These are phyloP conservation scores for Philereme transversata DNA, from an alignment of 2,888 invertebrate species.

Conservation along the genomic window DNA sequence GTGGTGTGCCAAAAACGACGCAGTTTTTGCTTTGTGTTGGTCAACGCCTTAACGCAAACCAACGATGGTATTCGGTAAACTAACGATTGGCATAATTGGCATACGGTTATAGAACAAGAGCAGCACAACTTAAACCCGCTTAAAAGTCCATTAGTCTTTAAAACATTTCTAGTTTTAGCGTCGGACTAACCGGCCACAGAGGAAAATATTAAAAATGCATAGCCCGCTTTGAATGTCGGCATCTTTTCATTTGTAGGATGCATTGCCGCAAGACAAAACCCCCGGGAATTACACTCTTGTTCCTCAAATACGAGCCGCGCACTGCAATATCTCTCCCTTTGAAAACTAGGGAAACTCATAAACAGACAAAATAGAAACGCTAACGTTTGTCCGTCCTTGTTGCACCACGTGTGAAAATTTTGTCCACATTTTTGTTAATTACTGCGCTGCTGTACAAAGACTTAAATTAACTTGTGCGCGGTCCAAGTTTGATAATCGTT, in stretches of 20 bases:
- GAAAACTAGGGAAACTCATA: slow-evolving; percentile 74
- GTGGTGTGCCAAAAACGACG: too few species aligned
- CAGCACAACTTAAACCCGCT: slow-evolving; percentile 45
- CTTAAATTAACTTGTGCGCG: slow-evolving; percentile 8
- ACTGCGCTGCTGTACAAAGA: slow-evolving; percentile 18
- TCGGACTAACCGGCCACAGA: slow-evolving; percentile 51
- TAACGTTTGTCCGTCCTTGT: slow-evolving; percentile 58
- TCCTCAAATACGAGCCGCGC: slow-evolving; percentile 71
- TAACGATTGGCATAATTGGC: slow-evolving; percentile 55
- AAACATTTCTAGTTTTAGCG: slow-evolving; percentile 49
- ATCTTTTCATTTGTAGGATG: slow-evolving; percentile 75
- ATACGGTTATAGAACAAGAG: slow-evolving; percentile 30
- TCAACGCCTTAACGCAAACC: too few species aligned
- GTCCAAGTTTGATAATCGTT: not conserved
- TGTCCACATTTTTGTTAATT: slow-evolving; percentile 42
- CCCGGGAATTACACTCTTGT: slow-evolving; percentile 77
- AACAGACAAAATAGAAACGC: slow-evolving; percentile 68
- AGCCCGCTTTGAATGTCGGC: slow-evolving; percentile 67
- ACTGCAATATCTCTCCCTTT: slow-evolving; percentile 76
- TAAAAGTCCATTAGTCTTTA: slow-evolving; percentile 60
- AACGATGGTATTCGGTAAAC: too few species aligned
- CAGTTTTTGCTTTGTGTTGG: too few species aligned
- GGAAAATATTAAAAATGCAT: slow-evolving; percentile 72
- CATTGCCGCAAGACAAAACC: slow-evolving; percentile 77
- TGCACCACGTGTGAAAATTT: slow-evolving; percentile 49